These are phyloP conservation scores for Rambutsinella grinnellia DNA, from an alignment of 2,888 invertebrate genomes.

Conservation along the genomic window DNA sequence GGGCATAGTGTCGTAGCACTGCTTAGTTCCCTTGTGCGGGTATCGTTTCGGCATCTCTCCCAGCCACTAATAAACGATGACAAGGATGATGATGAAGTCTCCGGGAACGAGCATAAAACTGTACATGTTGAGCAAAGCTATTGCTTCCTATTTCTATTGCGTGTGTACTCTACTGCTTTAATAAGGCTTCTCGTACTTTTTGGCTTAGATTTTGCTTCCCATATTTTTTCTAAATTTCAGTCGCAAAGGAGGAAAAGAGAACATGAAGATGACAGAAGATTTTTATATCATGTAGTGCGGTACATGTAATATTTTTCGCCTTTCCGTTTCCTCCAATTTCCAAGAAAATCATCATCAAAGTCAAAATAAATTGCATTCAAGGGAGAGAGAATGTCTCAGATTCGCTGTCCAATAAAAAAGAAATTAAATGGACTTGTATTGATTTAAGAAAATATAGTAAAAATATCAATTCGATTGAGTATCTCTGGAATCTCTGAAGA, in stretches of 20 bases:
- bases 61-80: slow-evolving; percentile 36
- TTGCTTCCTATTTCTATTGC: slow-evolving; percentile 10
- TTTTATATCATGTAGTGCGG: background rate
- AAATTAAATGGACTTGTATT: no score
- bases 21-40: background rate
- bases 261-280: background rate
- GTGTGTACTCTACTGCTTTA: background rate
- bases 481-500: no score
- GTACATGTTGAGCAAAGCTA: background rate
- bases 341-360: slow-evolving; percentile 15
- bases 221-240: background rate
- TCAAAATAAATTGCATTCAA: slow-evolving; percentile 8
- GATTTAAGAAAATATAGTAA: no score
- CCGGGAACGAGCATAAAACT: background rate
- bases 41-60: slow-evolving; percentile 4
- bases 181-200: slow-evolving; percentile 20
- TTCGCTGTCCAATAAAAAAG: no score
- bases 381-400: no score
- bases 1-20: background rate
- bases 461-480: slow-evolving; percentile 16
- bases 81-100: slow-evolving; percentile 43
- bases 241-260: background rate
- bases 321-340: slow-evolving; percentile 45
- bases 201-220: slow-evolving; percentile 1
- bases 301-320: background rate